phyloP scores from a whole-genome alignment of 2,797 vertebrate species.

The Ctenopoma kingsleyae region DNA sequence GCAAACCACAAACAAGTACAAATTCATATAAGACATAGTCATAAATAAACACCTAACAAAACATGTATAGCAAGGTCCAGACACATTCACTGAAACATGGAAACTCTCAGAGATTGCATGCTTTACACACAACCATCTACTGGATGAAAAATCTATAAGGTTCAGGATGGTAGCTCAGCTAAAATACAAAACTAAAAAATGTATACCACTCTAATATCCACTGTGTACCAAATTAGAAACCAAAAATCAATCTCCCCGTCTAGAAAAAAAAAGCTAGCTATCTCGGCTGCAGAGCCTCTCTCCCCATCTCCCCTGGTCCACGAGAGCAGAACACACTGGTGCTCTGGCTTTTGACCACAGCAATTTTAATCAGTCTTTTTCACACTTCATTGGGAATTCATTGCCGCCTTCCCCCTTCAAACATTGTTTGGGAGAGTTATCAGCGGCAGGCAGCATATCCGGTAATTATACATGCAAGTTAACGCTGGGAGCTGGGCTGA shows the following conservation, averaged over 20 bases:
- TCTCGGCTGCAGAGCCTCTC: slow-evolving; percentile 74
- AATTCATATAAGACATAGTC: background rate
- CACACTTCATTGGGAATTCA: slow-evolving; percentile 89
- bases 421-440: slow-evolving; percentile 89
- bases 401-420: slow-evolving; percentile 83
- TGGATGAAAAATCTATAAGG: background rate
- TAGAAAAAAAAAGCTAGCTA: slow-evolving; percentile 53
- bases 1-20: slow-evolving; percentile 7
- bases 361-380: slow-evolving; percentile 88
- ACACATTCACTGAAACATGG: background rate
- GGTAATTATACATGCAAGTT: slow-evolving; percentile 88
- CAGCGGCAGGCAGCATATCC: slow-evolving; percentile 86
- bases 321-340: slow-evolving; percentile 82
- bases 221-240: slow-evolving; percentile 63
- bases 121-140: background rate
- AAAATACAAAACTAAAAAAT: slow-evolving; percentile 40
- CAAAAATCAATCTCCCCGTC: slow-evolving; percentile 57
- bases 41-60: background rate
- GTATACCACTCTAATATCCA: slow-evolving; percentile 50
- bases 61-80: background rate
- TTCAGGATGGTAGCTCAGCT: slow-evolving; percentile 16
- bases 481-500: slow-evolving; percentile 79
- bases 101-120: background rate
- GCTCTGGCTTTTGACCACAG: slow-evolving; percentile 84
- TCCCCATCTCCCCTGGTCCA: slow-evolving; percentile 76